Base-by-base conservation (phyloP, 2,797 vertebrate genomes). In the Phrynocephalus forsythii region DNA sequence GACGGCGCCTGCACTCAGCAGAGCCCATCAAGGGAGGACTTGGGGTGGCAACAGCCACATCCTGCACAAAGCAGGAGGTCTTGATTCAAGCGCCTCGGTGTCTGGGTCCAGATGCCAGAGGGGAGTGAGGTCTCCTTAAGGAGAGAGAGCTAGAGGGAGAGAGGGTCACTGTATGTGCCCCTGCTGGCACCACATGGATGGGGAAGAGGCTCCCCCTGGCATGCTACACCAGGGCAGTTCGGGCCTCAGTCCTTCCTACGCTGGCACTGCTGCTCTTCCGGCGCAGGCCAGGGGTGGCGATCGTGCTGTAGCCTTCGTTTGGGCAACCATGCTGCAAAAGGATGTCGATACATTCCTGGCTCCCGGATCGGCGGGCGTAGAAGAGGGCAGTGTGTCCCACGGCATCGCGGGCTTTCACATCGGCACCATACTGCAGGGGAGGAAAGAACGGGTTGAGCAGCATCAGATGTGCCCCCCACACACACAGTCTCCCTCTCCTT, bases 261-360 rank as follows among this genome's bases (percentile, higher is more conserved):
- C 98, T 98, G 95, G 98, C 96, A 6, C 97, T 98, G 97, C 98
- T 99, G 96, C 98, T 98, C 91, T 98, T 97, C 88, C 98, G 98
- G 79, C 97, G 97, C 11, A 97, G 97, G 1, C 97, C 98, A 89
- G 98, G 96, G 22, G 96, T 96, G 88, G 94, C 93, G 77, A 95
- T 93, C 16, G 96, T 91, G 86, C 98, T 97, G n/a, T 97, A 95
- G 15, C 96, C 96, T 83, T 99, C 98, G 4, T 93, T 97, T 1
- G 98, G 97, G 88, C 98, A 98, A 88, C 98, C 98, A n/a, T 99
- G 97, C 91, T 99, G 98, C 52, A 98, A 96, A 28, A 99, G 96
- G 90, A 99, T 98, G 91, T 98, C 98, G 0, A 97, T 95, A 93
- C 98, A 99, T 91, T 98, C 97, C 96, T 98, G 97, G 96, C 97